Conservation (phyloP, 2,113 vertebrate species). For the Callaeas wilsoni region DNA sequence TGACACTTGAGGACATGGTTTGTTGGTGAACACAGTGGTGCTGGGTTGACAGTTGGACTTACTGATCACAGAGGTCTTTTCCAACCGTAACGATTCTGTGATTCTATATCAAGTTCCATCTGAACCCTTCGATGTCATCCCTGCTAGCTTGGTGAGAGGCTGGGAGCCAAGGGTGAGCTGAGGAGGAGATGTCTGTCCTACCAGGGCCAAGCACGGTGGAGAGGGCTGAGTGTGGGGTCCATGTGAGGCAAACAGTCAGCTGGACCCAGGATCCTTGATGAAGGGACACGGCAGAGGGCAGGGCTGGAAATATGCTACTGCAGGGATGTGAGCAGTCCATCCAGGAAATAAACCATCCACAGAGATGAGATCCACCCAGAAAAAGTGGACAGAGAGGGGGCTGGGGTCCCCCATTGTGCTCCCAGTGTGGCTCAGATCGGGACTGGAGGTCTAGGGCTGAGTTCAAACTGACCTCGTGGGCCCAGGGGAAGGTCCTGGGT, state of each 20-base stretch:
- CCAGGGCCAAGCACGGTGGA: neutral
- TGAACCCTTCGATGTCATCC: neutral
- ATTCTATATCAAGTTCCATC: neutral
- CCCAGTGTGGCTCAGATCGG: neutral
- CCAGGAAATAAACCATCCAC: neutral
- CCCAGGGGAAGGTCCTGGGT: neutral
- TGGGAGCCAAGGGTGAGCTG: neutral
- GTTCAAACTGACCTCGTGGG: neutral
- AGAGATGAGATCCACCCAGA: neutral
- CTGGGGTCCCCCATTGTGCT: neutral
- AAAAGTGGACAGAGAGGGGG: neutral
- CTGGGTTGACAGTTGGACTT: neutral
- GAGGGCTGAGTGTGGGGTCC: neutral
- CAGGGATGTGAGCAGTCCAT: neutral
- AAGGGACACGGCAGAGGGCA: neutral
- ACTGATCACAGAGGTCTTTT: neutral
- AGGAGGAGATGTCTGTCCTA: neutral
- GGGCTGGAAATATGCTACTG: neutral
- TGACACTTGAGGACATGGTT: neutral
- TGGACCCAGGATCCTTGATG: neutral
- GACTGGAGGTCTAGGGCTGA: neutral
- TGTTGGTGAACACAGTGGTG: neutral
- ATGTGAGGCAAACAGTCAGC: neutral
- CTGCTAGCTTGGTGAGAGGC: neutral
- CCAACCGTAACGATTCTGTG: rapidly evolving